Evolutionary conservation across 1,140 invertebrate species (phyloP), one percentile per base, ranked within the genome.

Genomic region (Stenopsyche tienmushanensis): DNA sequence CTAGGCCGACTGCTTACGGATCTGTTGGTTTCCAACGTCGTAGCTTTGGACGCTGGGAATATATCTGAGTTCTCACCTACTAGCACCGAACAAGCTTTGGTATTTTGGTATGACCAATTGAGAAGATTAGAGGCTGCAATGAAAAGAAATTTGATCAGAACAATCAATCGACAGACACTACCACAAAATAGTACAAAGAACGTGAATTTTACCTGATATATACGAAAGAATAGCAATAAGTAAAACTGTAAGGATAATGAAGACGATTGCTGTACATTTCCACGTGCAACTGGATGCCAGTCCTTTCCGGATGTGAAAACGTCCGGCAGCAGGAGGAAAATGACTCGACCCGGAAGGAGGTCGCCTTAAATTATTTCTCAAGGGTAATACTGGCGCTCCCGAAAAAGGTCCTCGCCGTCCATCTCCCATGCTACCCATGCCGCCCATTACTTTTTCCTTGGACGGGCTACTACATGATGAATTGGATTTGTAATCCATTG

Each of bases 251-350:
- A 93, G 83, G 74, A 92, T 86, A 72, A 95, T 90, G 72, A 93
- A 89, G 53, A 90, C 85, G 72, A 96, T 89, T 20, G 93, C 91
- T 52, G 92, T 88, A 76, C 93, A 91, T 78, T 92, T 92, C 91
- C 93, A 96, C 53, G 90, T 91, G 78, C 93, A 96, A 76, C 86
- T 86, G 34, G 90, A 92, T 21, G 91, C 86, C 70, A 92, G 83
- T 67, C 90, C 90, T 82, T 96, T 95, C 73, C 91, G 88, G 74
- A 94, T 93, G 76, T 95, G 93, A 77, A 92, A 91, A 29, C 90
- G 80, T 50, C 81, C 82, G 20, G 85, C 85, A 9, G 75, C 72
- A 20, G 85, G 85, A 21, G 86, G 83, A 71, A 88, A 87, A 72
- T 87, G 84, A 58, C 83, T 83, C 29, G 85, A 83, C 71, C 81